Base-by-base conservation (phyloP, 2,113 vertebrate species). In the Balaeniceps rex region DNA sequence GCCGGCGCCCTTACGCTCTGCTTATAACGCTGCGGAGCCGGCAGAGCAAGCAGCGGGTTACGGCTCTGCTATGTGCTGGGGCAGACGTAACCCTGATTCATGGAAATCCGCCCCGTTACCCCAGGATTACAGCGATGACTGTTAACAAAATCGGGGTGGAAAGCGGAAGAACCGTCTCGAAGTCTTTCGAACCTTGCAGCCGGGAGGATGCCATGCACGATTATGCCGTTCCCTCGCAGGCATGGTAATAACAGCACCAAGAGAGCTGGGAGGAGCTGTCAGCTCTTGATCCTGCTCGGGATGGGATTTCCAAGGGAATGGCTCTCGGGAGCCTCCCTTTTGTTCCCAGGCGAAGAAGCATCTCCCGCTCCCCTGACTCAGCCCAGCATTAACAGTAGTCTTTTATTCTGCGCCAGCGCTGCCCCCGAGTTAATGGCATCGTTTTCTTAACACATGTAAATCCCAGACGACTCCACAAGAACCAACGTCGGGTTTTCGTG, bases 401-500 rank as follows among this genome's bases (percentile, higher is more conserved):
- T 66, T 40, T 19, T 60, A 33, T 46, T 61, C 47, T 28, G 11
- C 14, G 25, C 18, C 38, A 33, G 55, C 2, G 3, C 65, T 46
- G 38, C 17, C 63, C 28, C 28, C 5, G 26, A 63, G 38, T 38
- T 46, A 52, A 70, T 4, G 31, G 21, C 23, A 14, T 14, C 58
- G 36, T 75, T 74, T 26, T 51, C 46, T 47, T 71, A 46, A 46
- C 34, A 29, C 34, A 13, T 9, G 10, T 12, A 29, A 52, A 29
- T 55, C 34, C 34, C 55, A 31, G 42, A 31, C 0, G 8, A 11
- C 52, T 42, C 25, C 38, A 47, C 46, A 63, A 38, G 19, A 19
- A 71, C 34, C 47, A 14, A 18, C 1, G 1, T 8, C 6, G 28
- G 4, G 15, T 63, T 46, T 71, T 63, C 4, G 0, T 38, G 3